phyloP scores from a whole-genome alignment of 2,888 invertebrate genomes.

The Phymatocera aterrima region DNA sequence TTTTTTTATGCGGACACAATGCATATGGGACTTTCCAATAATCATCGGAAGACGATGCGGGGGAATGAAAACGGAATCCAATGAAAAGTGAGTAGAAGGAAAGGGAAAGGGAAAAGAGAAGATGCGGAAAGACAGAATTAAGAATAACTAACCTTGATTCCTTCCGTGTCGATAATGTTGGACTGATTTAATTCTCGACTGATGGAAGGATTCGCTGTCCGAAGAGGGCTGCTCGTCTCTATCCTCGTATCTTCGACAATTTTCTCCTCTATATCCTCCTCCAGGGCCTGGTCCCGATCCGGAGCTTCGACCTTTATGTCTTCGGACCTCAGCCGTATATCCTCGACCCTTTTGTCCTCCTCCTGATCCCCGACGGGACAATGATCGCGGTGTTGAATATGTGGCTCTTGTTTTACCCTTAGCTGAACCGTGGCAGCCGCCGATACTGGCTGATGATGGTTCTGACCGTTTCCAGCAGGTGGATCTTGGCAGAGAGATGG shows the following conservation, averaged over 20 bases:
- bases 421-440: constrained; percentile 30
- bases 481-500: constrained; percentile 51
- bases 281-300: constrained; percentile 53
- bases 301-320: constrained; percentile 47
- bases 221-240: constrained; percentile 64
- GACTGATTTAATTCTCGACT: constrained; percentile 61
- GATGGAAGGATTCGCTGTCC: constrained; percentile 62
- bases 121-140: background rate
- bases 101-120: background rate
- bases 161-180: constrained; percentile 67
- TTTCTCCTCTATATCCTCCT: constrained; percentile 61
- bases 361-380: constrained; percentile 23
- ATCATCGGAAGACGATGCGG: no score
- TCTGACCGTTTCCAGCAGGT: constrained; percentile 53
- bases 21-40: no score
- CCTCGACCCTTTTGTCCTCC: constrained; percentile 2
- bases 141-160: constrained; percentile 70
- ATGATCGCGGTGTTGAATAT: constrained; percentile 35
- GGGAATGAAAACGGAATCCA: background rate
- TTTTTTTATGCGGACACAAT: no score
- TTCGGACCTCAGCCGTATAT: constrained; percentile 16
- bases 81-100: background rate
- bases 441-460: constrained; percentile 36
- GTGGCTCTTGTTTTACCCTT: constrained; percentile 31
- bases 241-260: constrained; percentile 66